Base-by-base conservation (phyloP, 2,888 invertebrate genomes). In the Leptopilina syphax region DNA sequence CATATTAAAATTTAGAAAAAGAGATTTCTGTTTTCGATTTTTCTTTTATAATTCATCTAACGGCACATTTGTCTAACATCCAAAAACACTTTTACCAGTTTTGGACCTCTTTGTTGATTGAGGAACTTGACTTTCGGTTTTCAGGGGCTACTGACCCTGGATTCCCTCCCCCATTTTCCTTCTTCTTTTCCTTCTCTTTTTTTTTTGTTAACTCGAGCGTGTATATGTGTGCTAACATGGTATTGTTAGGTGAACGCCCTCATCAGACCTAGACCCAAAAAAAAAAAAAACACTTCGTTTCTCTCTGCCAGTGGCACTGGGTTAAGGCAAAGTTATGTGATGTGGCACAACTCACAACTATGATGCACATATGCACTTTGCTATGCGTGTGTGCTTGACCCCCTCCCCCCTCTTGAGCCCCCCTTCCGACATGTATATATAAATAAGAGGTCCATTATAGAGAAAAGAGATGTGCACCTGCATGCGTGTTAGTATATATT, bases 241-340 rank as follows among this genome's bases (percentile, higher is more conserved):
- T 86, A 83, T 50, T 85, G 77, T 86, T 84, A 88, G 91, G 88
- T 90, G 88, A 90, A 91, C 87, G 91, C 87, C 89, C 91, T 88
- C 87, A 80, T 83, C 87, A 89, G 91, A 91, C 91, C 91, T 91
- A 91, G 91, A 91, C 91, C 91, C 90, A 84, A 47, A 47, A 47
- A 47, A 12, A 12, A 50, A 50, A 12, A 50, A 50, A 9, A 50
- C 5, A 44, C 44, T 50, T 10, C 88, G 80, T 85, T 86, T 84
- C 85, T 84, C 84, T 87, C 85, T 83, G 85, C 86, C 86, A 85
- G 83, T 86, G 88, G 87, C 90, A 90, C 88, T 90, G 89, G 90
- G 90, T 91, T 90, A 90, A 89, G 87, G 88, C 89, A 84, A 88
- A 89, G 87, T 88, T 87, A 85, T 87, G 87, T 87, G 87, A 86